Conservation (phyloP, 2,797 vertebrate genomes). For the Danio kyathit region DNA sequence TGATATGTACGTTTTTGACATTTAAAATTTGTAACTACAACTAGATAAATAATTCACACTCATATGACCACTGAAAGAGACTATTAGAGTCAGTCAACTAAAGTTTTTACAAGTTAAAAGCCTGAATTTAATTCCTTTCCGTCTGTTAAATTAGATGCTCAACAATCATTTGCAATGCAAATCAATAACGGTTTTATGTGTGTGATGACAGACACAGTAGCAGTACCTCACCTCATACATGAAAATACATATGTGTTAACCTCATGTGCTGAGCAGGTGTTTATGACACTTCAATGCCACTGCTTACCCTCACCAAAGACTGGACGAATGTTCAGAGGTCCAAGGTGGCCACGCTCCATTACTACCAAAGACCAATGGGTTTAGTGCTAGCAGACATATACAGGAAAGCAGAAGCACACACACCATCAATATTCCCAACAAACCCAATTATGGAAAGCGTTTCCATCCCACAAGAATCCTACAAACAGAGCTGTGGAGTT, state of each 20-base stretch:
- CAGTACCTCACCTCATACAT: not conserved
- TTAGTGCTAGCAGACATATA: not conserved
- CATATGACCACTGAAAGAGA: not conserved
- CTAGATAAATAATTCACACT: not conserved
- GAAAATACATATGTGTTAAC: not conserved
- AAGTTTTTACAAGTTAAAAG: too few relatives aligned
- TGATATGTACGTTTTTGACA: not conserved
- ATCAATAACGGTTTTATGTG: not conserved
- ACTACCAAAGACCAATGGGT: not conserved
- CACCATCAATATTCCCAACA: conserved; percentile 13
- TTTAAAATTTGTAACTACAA: not conserved
- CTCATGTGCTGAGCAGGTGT: conserved; percentile 24
- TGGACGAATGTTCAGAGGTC: not conserved
- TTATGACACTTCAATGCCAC: not conserved
- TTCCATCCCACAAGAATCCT: conserved; percentile 40
- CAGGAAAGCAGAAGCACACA: not conserved
- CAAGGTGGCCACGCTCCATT: not conserved
- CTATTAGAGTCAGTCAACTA: not conserved
- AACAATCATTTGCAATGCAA: conserved; percentile 23
- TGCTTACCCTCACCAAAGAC: not conserved
- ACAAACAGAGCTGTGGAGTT: not conserved
- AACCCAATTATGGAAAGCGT: conserved; percentile 12
- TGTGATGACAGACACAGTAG: conserved; percentile 8
- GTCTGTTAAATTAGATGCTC: not conserved
- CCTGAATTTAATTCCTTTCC: not conserved